These are phyloP conservation scores for Colletes latitarsis DNA, from an alignment of 1,140 invertebrate species.

Conservation along the genomic window DNA sequence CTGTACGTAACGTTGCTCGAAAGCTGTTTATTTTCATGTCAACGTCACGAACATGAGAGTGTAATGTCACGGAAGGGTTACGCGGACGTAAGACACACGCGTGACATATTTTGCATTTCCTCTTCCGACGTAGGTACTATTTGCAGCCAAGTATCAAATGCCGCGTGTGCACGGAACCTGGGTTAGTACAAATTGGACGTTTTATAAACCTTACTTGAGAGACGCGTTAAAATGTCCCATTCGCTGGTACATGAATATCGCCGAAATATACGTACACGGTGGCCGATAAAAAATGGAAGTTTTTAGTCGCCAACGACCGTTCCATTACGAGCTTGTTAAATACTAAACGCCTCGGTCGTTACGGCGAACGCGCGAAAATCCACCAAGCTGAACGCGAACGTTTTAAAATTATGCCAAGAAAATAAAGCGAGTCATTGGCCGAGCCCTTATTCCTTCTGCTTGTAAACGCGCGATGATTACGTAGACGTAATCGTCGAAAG, in stretches of 20 bases:
- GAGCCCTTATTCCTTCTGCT: neutral
- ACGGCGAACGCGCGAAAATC: no score
- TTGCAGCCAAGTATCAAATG: neutral
- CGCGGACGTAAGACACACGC: neutral
- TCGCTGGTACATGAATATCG: no score
- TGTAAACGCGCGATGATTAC: constrained; percentile 29
- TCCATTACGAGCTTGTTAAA: no score
- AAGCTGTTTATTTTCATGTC: constrained; percentile 18
- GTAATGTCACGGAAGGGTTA: constrained; percentile 1
- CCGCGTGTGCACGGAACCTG: no score
- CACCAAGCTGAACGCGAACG: neutral
- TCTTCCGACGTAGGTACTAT: neutral
- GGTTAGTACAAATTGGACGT: no score
- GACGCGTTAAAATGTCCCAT: no score
- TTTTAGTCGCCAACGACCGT: no score
- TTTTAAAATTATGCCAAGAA: constrained; percentile 15
- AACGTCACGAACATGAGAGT: neutral
- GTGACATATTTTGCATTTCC: constrained; percentile 19
- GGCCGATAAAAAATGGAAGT: no score
- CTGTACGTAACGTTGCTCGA: neutral
- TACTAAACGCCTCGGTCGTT: no score
- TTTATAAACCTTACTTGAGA: no score
- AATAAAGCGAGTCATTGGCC: constrained; percentile 39
- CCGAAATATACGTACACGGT: no score
- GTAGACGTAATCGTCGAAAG: constrained; percentile 6